Percentiles rank a stretch among this genome's conserved stretches.
Evolutionary conservation across 2,113 vertebrate species (phyloP).

Genomic region (Trochalopteron elliotii): DNA sequence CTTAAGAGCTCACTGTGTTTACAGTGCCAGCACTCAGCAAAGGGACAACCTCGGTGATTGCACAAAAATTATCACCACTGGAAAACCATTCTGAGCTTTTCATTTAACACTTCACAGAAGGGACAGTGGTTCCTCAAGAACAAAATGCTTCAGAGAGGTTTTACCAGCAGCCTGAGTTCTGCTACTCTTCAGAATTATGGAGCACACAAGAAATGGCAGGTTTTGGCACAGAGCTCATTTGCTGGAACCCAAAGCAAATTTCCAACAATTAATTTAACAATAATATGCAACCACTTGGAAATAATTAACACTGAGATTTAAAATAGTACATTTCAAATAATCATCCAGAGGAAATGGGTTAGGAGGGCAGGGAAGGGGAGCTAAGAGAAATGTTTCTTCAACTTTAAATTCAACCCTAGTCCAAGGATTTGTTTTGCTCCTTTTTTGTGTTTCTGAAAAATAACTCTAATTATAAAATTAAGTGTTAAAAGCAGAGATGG

Average conservation of each 20-base stretch:
- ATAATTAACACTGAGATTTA: background rate
- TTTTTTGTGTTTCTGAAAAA: background rate
- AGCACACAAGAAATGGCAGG: background rate
- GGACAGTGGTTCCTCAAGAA: background rate
- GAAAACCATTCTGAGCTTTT: background rate
- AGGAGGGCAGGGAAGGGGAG: background rate
- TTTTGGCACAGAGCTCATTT: background rate
- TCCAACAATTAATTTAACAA: background rate
- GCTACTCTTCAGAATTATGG: background rate
- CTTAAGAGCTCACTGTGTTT: conserved; percentile 8
- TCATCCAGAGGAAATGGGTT: background rate
- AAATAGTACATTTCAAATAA: conserved; percentile 18
- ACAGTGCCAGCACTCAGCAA: background rate
- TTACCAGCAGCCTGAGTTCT: background rate
- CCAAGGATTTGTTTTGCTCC: background rate
- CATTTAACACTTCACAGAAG: background rate
- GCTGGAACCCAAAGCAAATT: background rate
- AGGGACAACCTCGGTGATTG: background rate
- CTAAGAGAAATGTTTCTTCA: background rate
- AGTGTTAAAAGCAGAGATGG: background rate
- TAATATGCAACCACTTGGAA: background rate
- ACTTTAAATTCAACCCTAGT: background rate
- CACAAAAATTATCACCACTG: background rate
- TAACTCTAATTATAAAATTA: background rate
- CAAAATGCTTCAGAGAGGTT: background rate